phyloP scores from a whole-genome alignment of 2,888 invertebrate genomes.

The Xestoiulus laeticollis region DNA sequence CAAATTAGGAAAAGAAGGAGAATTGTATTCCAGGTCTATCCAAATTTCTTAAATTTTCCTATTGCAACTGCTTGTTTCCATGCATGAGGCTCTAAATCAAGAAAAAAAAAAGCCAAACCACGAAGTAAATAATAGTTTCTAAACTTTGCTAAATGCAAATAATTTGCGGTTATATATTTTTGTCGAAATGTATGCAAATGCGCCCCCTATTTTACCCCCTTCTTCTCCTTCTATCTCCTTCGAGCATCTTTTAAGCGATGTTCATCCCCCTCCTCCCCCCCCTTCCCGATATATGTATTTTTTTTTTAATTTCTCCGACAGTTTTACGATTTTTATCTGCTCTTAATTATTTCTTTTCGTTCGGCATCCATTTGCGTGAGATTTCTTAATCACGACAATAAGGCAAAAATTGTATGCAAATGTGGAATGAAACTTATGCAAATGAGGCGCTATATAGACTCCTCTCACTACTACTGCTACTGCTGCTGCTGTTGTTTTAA shows the following conservation, averaged over 20 bases:
- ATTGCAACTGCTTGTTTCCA: too few relatives aligned
- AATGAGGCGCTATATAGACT: background rate
- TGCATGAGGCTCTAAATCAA: background rate
- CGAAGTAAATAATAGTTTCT: constrained; percentile 30
- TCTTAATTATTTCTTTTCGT: constrained; percentile 43
- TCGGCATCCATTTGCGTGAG: constrained; percentile 11
- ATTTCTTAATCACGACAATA: constrained; percentile 43
- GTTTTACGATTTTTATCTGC: constrained; percentile 43
- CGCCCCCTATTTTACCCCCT: background rate
- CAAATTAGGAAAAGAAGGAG: too few relatives aligned
- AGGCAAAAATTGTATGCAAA: constrained; percentile 43
- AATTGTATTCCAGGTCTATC: too few relatives aligned
- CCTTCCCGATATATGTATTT: background rate
- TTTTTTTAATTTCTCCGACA: constrained; percentile 35
- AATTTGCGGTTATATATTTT: background rate
- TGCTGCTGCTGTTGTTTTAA: constrained; percentile 7
- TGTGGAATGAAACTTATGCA: background rate
- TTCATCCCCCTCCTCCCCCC: too few relatives aligned
- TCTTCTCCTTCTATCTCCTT: background rate
- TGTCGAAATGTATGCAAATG: background rate
- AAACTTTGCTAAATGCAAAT: constrained; percentile 10
- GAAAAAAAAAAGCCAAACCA: background rate
- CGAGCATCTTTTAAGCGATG: background rate
- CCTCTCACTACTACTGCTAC: background rate
- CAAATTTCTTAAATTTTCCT: too few relatives aligned